A percentile compares a stretch with the other conserved stretches of the same genome.
Conservation (phyloP, 2,113 vertebrate genomes). For the Pangasianodon gigas region DNA sequence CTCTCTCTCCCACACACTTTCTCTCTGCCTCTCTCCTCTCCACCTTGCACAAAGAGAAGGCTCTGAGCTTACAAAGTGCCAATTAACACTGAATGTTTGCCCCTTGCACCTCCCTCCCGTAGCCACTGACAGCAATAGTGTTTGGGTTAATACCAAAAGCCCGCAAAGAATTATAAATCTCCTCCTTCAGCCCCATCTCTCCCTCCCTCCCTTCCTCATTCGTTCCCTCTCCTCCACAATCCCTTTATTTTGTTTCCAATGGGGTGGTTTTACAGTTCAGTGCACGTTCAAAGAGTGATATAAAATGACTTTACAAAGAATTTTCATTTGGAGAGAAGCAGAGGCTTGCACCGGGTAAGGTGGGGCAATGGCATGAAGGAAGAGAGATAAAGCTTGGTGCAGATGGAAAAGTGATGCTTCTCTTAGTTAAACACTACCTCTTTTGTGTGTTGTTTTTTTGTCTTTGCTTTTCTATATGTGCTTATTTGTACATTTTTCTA, state of each 20-base stretch:
- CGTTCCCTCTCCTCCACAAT: slow-evolving; percentile 46
- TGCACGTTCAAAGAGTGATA: slow-evolving; percentile 82
- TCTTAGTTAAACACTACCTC: slow-evolving; percentile 1
- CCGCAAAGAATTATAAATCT: slow-evolving; percentile 81
- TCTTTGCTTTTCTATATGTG: slow-evolving; percentile 11
- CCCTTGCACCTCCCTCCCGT: slow-evolving; percentile 77
- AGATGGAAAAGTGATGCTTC: slow-evolving; percentile 25
- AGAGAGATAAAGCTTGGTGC: slow-evolving; percentile 8
- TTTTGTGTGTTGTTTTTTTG: slow-evolving; percentile 2
- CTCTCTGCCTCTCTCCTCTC: slow-evolving; percentile 32
- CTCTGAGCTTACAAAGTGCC: slow-evolving; percentile 79
- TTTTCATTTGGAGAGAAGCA: slow-evolving; percentile 70
- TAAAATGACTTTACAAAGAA: slow-evolving; percentile 83
- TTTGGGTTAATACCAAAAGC: slow-evolving; percentile 85
- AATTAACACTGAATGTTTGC: slow-evolving; percentile 83
- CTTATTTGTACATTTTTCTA: not conserved
- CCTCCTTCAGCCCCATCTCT: slow-evolving; percentile 65
- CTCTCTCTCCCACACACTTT: slow-evolving; percentile 60
- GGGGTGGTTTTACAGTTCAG: slow-evolving; percentile 83
- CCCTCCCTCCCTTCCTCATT: slow-evolving; percentile 36
- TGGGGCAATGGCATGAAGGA: not conserved
- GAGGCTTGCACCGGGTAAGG: slow-evolving; percentile 61
- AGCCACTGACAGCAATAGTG: slow-evolving; percentile 81
- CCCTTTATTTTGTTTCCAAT: slow-evolving; percentile 81
- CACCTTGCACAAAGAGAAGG: slow-evolving; percentile 73